Base-by-base conservation (phyloP, 2,888 invertebrate genomes). In the Tetheella fluctuosa region DNA sequence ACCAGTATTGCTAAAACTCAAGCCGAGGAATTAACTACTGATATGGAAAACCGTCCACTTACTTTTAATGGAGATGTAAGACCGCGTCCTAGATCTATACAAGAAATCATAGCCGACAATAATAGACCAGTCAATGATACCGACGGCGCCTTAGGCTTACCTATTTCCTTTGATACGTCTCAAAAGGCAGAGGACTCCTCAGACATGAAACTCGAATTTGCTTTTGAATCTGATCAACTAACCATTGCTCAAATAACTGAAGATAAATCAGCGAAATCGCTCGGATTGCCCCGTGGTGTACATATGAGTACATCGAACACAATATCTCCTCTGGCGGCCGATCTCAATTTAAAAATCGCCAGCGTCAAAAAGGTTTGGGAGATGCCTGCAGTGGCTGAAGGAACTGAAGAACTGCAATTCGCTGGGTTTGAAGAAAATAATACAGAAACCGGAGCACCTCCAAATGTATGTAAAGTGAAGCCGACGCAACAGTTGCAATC, bases 301-400 rank as follows among this genome's bases (percentile, higher is more conserved):
- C 92, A 91, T 66, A 94, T 94, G 79, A 95, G 95, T 55, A 94
- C 94, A 25, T 95, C 96, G 59, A 96, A 94, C 74, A 95, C 96
- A 12, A 96, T 97, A 73, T 96, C 96, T 13, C 96, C 96, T 20
- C 95, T 97, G 68, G 97, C 97, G 48, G 98, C 98, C 48, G 98
- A 98, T 88, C 95, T 98, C 70, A 98, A 98, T 91, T 95, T 97
- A 91, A 98, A 98, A 93, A 98, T 98, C 74, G 98, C 98, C 42
- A 97, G 98, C 68, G 98, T 98, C 54, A 98, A 98, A 88, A 97
- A 97, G 77, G 96, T 96, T 20, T 97, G 97, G 97, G 97, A 97
- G 79, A 96, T 95, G 95, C 95, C 95, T 17, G 95, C 95, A 0
- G 95, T 95, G 20, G 94, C 94, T 23, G 96, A 96, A 76, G 94